Evolutionary conservation across 2,888 invertebrate species (phyloP), one percentile per base, ranked within the genome.

Genomic region (Melanchra persicariae): DNA sequence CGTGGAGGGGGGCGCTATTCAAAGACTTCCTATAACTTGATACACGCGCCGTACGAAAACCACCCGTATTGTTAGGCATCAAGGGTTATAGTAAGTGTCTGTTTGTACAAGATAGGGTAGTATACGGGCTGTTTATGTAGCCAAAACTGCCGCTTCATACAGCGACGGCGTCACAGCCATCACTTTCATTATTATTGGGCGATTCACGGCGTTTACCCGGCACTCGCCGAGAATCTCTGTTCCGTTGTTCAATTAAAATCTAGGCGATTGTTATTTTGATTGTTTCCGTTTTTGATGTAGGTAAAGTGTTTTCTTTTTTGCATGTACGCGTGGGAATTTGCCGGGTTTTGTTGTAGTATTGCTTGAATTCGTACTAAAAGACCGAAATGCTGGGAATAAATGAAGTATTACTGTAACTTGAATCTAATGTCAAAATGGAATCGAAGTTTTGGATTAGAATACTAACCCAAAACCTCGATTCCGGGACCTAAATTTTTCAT

Each of bases 161-260:
- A 95, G 94, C 94, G 94, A 93, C 93, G 93, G 93, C 95, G 93
- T 93, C 94, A 92, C 91, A 90, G 92, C 95, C 94, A 94, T 96
- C 96, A 94, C 93, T 95, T 96, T 96, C 96, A 96, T 96, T 96
- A 96, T 96, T 96, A 96, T 96, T 95, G 94, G 95, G 93, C 96
- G 95, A 96, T 96, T 96, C 95, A 93, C 93, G 93, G 92, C 95
- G 94, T 95, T 95, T 95, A 95, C 94, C 91, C 92, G 92, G 91
- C 91, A 92, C 93, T 93, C 91, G 88, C 85, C 83, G 89, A 87
- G 90, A 93, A 93, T 95, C 94, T 93, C 92, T 88, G 93, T 91
- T 91, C 91, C 91, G 91, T 89, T 91, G 93, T 94, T 93, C 92
- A 93, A 94, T 95, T 95, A 94, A 93, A 94, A 93, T 91, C 89